Evolutionary conservation across 2,888 invertebrate species (phyloP).

Genomic region (Spodoptera exigua): DNA sequence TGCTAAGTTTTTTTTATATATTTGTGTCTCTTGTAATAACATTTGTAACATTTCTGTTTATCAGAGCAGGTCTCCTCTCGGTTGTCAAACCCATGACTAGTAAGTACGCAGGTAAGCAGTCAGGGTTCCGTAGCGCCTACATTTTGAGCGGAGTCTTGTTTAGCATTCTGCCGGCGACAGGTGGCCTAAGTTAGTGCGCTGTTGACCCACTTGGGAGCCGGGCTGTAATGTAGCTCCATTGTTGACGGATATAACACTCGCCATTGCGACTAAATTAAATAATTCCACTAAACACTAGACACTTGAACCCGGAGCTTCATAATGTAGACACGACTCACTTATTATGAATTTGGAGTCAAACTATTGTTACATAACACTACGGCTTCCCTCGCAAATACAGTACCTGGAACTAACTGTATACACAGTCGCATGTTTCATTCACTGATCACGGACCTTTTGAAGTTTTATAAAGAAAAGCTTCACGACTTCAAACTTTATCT

Average conservation of each 20-base stretch:
- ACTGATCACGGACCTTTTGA: too few species aligned
- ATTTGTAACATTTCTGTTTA: not conserved
- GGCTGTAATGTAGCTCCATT: conserved; percentile 41
- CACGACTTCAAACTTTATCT: too few species aligned
- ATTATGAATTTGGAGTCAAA: too few species aligned
- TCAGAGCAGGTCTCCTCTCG: not conserved
- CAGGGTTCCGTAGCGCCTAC: conserved; percentile 10
- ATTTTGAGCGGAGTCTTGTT: conserved; percentile 54
- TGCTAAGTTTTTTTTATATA: too few species aligned
- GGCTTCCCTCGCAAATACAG: too few species aligned
- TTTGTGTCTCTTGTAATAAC: too few species aligned
- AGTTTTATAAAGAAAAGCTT: too few species aligned
- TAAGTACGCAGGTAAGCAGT: conserved; percentile 6
- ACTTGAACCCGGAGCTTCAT: not conserved
- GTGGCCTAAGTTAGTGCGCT: conserved; percentile 62
- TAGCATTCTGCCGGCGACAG: conserved; percentile 64
- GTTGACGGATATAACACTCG: not conserved
- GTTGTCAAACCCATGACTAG: conserved; percentile 3
- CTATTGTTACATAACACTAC: too few species aligned
- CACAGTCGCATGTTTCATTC: too few species aligned
- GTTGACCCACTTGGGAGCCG: conserved; percentile 61
- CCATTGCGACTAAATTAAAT: not conserved
- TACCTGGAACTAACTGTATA: too few species aligned
- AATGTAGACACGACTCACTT: too few species aligned
- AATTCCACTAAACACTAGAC: not conserved